Evolutionary conservation across 2,888 invertebrate genomes (phyloP).

Genomic region (Yponomeuta sedellus): DNA sequence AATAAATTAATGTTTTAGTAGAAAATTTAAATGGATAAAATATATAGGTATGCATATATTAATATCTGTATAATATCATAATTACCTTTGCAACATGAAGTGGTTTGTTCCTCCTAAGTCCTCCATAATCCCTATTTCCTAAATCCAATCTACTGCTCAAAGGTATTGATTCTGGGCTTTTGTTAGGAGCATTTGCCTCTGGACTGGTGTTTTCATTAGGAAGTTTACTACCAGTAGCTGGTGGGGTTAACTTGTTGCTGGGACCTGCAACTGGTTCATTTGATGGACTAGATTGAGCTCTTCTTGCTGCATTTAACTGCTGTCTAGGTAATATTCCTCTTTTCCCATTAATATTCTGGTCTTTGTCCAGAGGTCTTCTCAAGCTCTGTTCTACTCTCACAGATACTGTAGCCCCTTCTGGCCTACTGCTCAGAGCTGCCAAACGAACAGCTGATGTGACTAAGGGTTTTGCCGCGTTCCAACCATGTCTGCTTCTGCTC

Average conservation of each 20-base stretch:
- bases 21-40: neutral
- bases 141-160: conserved; percentile 39
- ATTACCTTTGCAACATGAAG: conserved; percentile 29
- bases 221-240: conserved; percentile 23
- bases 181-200: conserved; percentile 34
- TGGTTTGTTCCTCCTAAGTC: conserved; percentile 51
- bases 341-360: conserved; percentile 85
- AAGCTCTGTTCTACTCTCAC: conserved; percentile 68
- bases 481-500: conserved; percentile 76
- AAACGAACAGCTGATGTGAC: conserved; percentile 75
- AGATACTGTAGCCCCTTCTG: conserved; percentile 64
- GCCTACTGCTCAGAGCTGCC: conserved; percentile 44
- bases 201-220: conserved; percentile 38
- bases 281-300: conserved; percentile 34
- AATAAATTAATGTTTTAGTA: neutral
- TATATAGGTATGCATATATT: neutral
- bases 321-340: conserved; percentile 75
- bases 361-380: conserved; percentile 76
- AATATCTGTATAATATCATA: too few species aligned
- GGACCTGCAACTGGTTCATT: conserved; percentile 65
- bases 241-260: conserved; percentile 45
- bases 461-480: conserved; percentile 70
- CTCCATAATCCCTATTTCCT: conserved; percentile 49
- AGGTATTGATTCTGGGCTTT: conserved; percentile 39
- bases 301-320: conserved; percentile 36